Percentiles rank a stretch among this genome's conserved stretches.
Conservation (phyloP, 2,113 vertebrate genomes). For the Romanogobio albipinnatus region DNA sequence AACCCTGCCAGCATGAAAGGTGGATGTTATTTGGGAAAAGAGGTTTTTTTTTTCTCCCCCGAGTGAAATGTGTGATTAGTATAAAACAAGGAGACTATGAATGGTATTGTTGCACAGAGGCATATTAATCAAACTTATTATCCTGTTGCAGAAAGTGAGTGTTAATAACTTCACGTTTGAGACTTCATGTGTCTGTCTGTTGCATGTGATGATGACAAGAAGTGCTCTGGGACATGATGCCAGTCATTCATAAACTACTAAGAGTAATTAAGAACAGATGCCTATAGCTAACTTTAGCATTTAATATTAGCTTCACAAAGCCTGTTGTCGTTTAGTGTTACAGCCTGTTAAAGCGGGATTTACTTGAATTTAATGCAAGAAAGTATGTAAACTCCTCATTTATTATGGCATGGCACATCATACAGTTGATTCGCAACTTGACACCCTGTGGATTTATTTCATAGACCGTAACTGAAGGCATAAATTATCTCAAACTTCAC, state of each 20-base stretch:
- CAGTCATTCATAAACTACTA: constrained; percentile 73
- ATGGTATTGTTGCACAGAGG: constrained; percentile 72
- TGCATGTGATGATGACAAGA: constrained; percentile 64
- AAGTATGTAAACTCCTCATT: constrained; percentile 66
- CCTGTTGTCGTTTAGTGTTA: neutral
- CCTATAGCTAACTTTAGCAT: neutral
- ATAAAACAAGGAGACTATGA: constrained; percentile 73
- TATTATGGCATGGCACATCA: constrained; percentile 70
- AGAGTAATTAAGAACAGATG: neutral
- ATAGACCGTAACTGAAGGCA: constrained; percentile 55
- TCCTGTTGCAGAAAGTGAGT: constrained; percentile 66
- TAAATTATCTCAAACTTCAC: constrained; percentile 8
- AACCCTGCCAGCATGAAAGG: constrained; percentile 24
- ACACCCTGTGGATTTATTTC: constrained; percentile 70
- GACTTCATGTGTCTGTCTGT: constrained; percentile 61
- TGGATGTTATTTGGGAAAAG: constrained; percentile 24
- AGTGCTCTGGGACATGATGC: constrained; percentile 75
- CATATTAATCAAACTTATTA: constrained; percentile 77
- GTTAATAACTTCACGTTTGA: constrained; percentile 72
- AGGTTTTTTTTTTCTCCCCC: constrained; percentile 55
- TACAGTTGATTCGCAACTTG: constrained; percentile 67
- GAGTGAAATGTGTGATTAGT: constrained; percentile 69
- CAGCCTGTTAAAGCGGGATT: neutral
- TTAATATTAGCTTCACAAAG: constrained; percentile 41
- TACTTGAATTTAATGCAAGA: constrained; percentile 31